Conservation (phyloP, 2,797 vertebrate species). For the Anabacerthia variegaticeps region DNA sequence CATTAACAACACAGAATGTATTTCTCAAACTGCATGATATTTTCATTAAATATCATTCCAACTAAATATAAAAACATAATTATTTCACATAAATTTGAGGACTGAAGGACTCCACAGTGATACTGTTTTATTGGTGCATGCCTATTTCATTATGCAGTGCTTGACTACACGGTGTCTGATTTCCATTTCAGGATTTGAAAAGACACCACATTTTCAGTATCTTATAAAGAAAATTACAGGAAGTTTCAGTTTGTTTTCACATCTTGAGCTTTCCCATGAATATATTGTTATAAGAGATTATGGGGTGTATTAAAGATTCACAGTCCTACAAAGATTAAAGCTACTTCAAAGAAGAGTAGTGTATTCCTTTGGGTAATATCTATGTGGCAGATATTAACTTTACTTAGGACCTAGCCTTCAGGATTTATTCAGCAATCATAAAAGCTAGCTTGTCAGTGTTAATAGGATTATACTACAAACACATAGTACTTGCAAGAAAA, state of each 20-base stretch:
- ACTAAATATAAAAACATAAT: not conserved
- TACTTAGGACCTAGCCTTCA: not conserved
- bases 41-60: not conserved
- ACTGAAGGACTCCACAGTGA: not conserved
- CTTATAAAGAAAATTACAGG: not conserved
- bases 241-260: not conserved
- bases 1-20: not conserved
- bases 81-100: not conserved
- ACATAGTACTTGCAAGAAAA: not conserved
- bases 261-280: not conserved
- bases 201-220: not conserved
- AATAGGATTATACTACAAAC: not conserved
- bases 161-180: not conserved
- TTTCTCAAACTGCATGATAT: not conserved
- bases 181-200: not conserved
- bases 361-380: not conserved
- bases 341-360: not conserved
- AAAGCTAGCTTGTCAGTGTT: slow-evolving; percentile 8
- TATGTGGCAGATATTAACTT: not conserved
- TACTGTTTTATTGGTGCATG: not conserved
- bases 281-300: not conserved
- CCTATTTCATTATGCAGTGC: not conserved
- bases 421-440: slow-evolving; percentile 15
- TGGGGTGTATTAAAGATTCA: not conserved
- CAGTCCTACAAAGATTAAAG: not conserved